Base-by-base conservation (phyloP, 2,797 vertebrate species). In the Lemur catta region DNA sequence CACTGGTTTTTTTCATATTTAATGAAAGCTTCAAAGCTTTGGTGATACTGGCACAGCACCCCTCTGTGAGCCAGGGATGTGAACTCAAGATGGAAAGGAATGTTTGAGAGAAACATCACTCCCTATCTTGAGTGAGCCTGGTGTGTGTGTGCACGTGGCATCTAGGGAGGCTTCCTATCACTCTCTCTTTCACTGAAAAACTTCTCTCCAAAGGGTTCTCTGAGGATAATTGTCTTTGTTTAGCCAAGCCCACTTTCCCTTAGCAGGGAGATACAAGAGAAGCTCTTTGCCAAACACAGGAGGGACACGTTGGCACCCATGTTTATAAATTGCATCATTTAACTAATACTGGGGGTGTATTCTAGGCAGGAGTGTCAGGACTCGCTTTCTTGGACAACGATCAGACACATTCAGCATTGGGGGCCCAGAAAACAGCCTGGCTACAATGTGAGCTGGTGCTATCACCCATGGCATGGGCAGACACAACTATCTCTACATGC, bases 181-280 rank as follows among this genome's bases (percentile, higher is more conserved):
- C 72, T 85, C 8, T 93, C 35, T 87, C 17, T 38, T 90, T 85
- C 33, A 50, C 12, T 46, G 61, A 50, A 96, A 94, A 82, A 28
- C 28, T 22, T 41, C 22, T 75, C 46, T 86, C 41, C 79, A 76
- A 69, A 89, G 9, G 8, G 2, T 22, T 5, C 61, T 12, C 33
- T 46, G 18, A 75, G 15, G 22, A 59, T 14, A 38, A 24, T 78
- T 78, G n/a, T 9, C 9, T 94, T 85, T 81, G n/a, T 46, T 92
- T 57, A 71, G 55, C 5, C 15, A 85, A 80, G 14, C 20, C 35
- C 22, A 80, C 46, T 80, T 87, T 57, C 35, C 35, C 30, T 33
- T 26, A 61, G 55, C 20, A 61, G 63, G 8, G 38, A 91, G 48
- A 59, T 13, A 65, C n/a, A 48, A 75, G 35, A 30, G 11, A 81